Base-by-base conservation (phyloP, 2,888 invertebrate species). In the Eupithecia subumbrata region DNA sequence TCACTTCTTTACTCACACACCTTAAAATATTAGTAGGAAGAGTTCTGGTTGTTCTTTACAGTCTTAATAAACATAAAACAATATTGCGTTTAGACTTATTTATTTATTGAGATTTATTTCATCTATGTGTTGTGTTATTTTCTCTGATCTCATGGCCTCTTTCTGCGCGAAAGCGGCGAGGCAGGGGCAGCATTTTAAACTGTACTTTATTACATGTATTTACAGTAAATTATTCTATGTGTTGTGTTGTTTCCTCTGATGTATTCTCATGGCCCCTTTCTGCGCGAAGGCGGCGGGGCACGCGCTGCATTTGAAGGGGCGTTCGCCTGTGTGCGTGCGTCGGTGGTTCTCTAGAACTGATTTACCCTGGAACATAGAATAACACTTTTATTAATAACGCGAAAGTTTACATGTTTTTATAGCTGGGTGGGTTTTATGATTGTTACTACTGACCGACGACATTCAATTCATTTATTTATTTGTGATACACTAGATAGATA, bases 211-310 rank as follows among this genome's bases (percentile, higher is more conserved):
- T n/a, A 7, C 48, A 48, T n/a, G 18, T 48, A n/a, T n/a, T 48
- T 48, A 48, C 48, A 48, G 48, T 48, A 48, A 18, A 48, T n/a
- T 52, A n/a, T 52, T n/a, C 45, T 14, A 45, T 0, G 45, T 48
- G 22, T 22, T n/a, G 69, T 92, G 92, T 43, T 92, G 91, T 1
- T 91, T 88, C 11, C 68, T 12, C 22, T 43, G 68, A 16, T 68
- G 68, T n/a, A 68, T 40, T 7, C n/a, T 68, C 68, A 68, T 86
- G 0, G 92, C 92, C 0, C 86, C 84, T 22, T 84, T 84, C 78
- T 92, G 92, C 0, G 91, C 88, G 80, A 92, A 92, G 0, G 90
- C 87, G 16, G 92, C 90, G 1, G 87, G 84, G 56, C 92, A 93
- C 74, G 84, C 83, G 0, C 77, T 75, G 45, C 93, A 93, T 11